Percentiles rank a stretch among this genome's conserved stretches.
Evolutionary conservation across 2,113 vertebrate species (phyloP).

Genomic region (Ptilorrhoa leucosticta): DNA sequence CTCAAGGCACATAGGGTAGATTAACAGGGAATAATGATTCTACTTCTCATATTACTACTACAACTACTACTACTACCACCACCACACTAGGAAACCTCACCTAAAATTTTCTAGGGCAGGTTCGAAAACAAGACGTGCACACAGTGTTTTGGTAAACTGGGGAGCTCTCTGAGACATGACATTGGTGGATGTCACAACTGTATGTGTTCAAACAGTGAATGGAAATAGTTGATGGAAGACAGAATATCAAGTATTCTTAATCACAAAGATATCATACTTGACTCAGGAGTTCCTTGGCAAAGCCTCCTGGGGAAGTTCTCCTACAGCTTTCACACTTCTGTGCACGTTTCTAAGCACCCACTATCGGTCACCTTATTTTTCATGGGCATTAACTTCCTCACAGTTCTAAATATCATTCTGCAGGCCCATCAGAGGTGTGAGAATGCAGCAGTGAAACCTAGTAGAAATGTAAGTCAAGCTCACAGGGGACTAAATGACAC

Average conservation of each 20-base stretch:
- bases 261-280: background rate
- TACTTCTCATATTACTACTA: background rate
- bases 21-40: background rate
- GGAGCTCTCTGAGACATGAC: background rate
- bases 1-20: background rate
- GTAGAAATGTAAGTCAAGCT: background rate
- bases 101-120: background rate
- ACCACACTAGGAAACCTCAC: background rate
- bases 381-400: background rate
- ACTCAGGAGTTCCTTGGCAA: background rate
- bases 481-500: background rate
- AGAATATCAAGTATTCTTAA: background rate
- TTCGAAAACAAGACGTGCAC: background rate
- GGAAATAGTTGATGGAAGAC: background rate
- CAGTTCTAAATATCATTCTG: background rate
- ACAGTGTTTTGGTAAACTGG: background rate
- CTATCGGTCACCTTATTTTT: background rate
- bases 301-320: background rate
- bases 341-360: background rate
- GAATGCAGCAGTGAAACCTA: background rate
- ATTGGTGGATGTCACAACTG: background rate
- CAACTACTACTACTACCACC: background rate
- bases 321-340: background rate
- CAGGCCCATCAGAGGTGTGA: background rate
- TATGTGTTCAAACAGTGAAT: background rate